A percentile compares a stretch with the other conserved stretches of the same genome.
Evolutionary conservation across 92 coral and sea anemone species (phyloP).

Genomic region (Ricordea florida): DNA sequence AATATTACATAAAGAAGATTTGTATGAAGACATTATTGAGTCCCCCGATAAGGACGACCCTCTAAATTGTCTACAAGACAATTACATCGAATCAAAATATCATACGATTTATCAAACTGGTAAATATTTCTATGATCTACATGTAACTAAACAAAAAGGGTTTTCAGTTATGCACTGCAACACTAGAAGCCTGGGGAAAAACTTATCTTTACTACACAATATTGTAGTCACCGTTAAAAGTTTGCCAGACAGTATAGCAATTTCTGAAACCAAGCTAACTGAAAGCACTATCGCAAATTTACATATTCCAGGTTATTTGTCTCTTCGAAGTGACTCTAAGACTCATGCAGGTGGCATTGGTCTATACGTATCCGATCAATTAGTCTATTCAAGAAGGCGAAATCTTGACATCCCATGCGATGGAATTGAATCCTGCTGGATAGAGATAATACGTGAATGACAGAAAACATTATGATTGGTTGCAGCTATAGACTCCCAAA

Average conservation of each 20-base stretch:
- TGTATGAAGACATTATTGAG: neutral
- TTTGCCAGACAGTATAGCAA: constrained; percentile 17
- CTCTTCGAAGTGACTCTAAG: constrained; percentile 8
- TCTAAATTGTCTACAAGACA: neutral
- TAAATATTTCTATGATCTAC: neutral
- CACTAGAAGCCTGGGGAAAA: constrained; percentile 20
- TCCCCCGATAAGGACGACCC: neutral
- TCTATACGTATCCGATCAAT: neutral
- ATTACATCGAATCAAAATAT: neutral
- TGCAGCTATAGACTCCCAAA: neutral
- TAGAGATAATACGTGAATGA: neutral
- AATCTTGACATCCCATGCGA: neutral
- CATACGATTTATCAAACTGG: neutral
- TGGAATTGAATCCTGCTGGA: neutral
- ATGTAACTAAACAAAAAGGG: neutral
- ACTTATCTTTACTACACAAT: constrained; percentile 17
- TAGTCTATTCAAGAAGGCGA: neutral
- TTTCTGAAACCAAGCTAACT: constrained; percentile 22
- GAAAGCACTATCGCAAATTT: constrained; percentile 22
- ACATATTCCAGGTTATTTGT: constrained; percentile 14
- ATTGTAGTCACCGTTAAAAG: constrained; percentile 20
- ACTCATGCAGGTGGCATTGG: constrained; percentile 36
- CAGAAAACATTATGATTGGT: neutral
- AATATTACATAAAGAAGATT: neutral
- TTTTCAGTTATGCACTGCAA: constrained; percentile 31